Evolutionary conservation across 2,888 invertebrate species (phyloP).

Genomic region (Podotricha telesiphe): DNA sequence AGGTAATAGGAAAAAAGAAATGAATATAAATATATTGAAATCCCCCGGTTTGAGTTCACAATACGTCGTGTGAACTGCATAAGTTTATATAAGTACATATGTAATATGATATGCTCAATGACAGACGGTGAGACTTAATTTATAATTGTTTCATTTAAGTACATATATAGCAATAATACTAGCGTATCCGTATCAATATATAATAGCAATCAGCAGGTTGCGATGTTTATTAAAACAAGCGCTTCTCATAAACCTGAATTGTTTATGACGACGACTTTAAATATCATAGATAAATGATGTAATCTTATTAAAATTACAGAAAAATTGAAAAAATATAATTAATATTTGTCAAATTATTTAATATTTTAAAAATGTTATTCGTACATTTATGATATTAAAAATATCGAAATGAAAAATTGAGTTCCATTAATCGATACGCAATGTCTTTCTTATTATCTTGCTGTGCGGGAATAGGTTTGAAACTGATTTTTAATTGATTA

Average conservation of each 20-base stretch:
- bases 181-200: too few species aligned
- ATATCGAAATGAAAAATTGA: too few species aligned
- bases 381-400: too few species aligned
- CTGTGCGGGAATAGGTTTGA: too few species aligned
- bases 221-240: conserved; percentile 18
- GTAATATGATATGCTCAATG: not conserved
- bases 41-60: too few species aligned
- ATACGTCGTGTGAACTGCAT: not conserved
- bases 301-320: conserved; percentile 6
- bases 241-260: conserved; percentile 26
- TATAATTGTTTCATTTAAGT: conserved; percentile 10
- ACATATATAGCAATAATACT: not conserved
- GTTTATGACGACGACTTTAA: conserved; percentile 26
- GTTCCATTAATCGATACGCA: too few species aligned
- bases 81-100: not conserved
- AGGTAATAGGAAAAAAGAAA: too few species aligned
- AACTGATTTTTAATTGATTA: too few species aligned
- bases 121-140: not conserved
- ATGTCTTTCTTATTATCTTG: not conserved
- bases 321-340: not conserved
- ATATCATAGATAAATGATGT: conserved; percentile 12
- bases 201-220: conserved; percentile 3
- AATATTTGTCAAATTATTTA: too few species aligned
- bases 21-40: too few species aligned
- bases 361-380: too few species aligned